Conservation (phyloP, 2,797 vertebrate species). For the Macropodus opercularis region DNA sequence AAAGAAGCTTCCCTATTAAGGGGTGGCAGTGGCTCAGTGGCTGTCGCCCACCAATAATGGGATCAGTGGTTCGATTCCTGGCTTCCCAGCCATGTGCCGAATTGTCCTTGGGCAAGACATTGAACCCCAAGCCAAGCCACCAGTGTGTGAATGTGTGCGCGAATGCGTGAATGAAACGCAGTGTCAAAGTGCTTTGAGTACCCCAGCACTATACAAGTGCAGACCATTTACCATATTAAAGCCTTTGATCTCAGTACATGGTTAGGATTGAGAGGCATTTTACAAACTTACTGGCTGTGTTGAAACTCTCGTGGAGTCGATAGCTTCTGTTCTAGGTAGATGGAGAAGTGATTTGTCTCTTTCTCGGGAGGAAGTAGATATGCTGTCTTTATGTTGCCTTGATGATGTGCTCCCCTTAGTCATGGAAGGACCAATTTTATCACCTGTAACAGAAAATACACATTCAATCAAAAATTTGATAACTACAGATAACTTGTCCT, state of each 20-base stretch:
- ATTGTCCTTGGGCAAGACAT: no score
- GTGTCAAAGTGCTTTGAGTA: no score
- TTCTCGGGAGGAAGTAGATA: conserved; percentile 72
- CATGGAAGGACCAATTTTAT: conserved; percentile 66
- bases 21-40: no score
- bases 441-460: conserved; percentile 72
- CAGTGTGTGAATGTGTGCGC: no score
- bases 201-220: no score
- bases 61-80: no score
- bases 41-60: no score
- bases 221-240: conserved; percentile 28
- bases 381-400: conserved; percentile 66
- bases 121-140: no score
- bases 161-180: no score
- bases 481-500: no score
- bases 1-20: no score
- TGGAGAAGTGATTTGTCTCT: conserved; percentile 85
- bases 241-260: conserved; percentile 53
- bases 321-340: conserved; percentile 80
- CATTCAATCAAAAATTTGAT: neutral
- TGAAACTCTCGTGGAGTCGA: conserved; percentile 64
- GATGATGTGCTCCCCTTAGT: conserved; percentile 51
- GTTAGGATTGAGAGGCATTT: conserved; percentile 60
- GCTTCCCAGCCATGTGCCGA: no score
- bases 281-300: conserved; percentile 81